Evolutionary conservation across 2,888 invertebrate species (phyloP), one percentile per base, ranked within the genome.

Genomic region (Philonicus albiceps): DNA sequence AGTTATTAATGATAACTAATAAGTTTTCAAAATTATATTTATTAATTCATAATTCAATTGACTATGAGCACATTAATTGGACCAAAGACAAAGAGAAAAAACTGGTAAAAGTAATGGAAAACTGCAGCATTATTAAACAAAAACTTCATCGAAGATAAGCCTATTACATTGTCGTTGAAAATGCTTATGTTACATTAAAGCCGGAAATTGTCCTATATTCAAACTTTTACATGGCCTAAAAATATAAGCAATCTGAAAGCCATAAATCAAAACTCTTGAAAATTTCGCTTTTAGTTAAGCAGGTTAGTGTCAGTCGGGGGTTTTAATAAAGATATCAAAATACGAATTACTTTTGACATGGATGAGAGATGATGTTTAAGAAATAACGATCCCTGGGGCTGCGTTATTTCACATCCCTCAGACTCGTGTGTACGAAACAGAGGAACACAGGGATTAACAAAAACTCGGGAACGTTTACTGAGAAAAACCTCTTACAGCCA

Each of bases 261-360:
- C 55, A 83, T 83, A 83, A 83, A 83, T 83, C 83, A 83, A 72
- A 72, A 64, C 83, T 27, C 34, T 72, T 72, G 37, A 83, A 37
- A 55, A 83, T 34, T 64, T 19, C 78, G 27, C 83, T 72, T n/a
- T 64, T 19, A 64, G 72, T 19, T 83, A 27, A 72, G 64, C 83
- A 34, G 83, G 83, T 37, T 72, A 64, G 30, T 64, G 83, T 83
- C 83, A 83, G 22, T 30, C 13, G 19, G 3, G 19, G 64, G 31
- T 72, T 64, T 83, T 55, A 83, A 83, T 83, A 72, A 83, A 64
- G 55, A 83, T 55, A 83, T 83, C 83, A 83, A 83, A 83, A 80
- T 83, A n/a, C 34, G 72, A 83, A 83, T 83, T 64, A 83, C 83
- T 64, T 64, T 64, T 83, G 83, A 83, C 83, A 83, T 37, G 72